Evolutionary conservation across 2,888 invertebrate species (phyloP).

Genomic region (Nemurella pictetii): DNA sequence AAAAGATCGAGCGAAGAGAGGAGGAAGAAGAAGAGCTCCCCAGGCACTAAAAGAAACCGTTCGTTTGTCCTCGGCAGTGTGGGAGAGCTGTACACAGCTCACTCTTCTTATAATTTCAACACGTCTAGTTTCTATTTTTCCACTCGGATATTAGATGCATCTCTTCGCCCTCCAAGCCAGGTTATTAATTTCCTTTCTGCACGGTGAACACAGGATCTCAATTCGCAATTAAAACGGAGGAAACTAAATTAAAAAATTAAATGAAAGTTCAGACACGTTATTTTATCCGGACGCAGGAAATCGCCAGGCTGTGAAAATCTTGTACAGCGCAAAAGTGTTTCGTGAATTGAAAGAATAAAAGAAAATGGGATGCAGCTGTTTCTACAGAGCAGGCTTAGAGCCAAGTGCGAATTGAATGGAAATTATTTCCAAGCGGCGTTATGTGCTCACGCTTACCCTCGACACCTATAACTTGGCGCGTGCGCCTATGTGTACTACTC

Average conservation of each 20-base stretch:
- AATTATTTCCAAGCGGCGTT: background rate
- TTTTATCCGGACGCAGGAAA: background rate
- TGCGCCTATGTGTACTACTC: background rate
- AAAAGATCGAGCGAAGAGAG: background rate
- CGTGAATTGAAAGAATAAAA: background rate
- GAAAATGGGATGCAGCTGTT: background rate
- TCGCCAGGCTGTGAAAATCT: background rate
- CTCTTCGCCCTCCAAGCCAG: background rate
- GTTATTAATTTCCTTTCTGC: background rate
- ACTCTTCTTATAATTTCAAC: background rate
- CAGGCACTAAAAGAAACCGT: constrained; percentile 4
- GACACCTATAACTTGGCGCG: background rate
- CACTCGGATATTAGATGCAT: background rate
- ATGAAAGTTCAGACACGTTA: background rate
- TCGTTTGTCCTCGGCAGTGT: background rate
- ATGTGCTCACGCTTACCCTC: background rate
- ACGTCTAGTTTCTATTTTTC: background rate
- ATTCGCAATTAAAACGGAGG: background rate
- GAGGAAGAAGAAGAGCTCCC: background rate
- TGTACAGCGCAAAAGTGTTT: background rate
- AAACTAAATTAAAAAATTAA: background rate
- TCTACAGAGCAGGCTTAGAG: background rate
- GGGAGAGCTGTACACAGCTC: background rate
- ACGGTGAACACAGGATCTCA: background rate
- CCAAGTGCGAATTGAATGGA: too few relatives aligned